phyloP scores from a whole-genome alignment of 2,888 invertebrate genomes.

The Drosophila seclusa region DNA sequence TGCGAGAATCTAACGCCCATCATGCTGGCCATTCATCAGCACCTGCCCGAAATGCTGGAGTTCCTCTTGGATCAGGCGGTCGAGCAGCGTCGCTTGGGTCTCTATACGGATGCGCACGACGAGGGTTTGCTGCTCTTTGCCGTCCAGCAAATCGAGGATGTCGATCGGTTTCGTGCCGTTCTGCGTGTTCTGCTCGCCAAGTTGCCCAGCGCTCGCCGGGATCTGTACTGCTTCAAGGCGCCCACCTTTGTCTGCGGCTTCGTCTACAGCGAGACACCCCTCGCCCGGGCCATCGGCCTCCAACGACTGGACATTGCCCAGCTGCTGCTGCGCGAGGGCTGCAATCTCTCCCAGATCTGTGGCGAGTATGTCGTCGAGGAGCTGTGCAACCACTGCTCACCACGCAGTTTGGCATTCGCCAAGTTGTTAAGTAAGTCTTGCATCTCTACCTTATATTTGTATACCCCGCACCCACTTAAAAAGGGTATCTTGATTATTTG shows the following conservation, averaged over 20 bases:
- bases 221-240: conserved; percentile 86
- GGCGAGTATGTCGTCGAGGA: conserved; percentile 76
- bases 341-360: conserved; percentile 78
- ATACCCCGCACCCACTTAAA: not conserved
- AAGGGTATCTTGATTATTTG: not conserved
- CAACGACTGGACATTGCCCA: conserved; percentile 82
- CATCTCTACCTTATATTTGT: too few species aligned
- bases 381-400: conserved; percentile 60
- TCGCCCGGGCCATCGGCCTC: conserved; percentile 87
- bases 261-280: conserved; percentile 88
- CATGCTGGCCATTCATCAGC: conserved; percentile 89
- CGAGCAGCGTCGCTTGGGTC: conserved; percentile 51
- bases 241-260: conserved; percentile 57
- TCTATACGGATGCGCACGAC: conserved; percentile 69
- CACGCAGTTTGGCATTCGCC: conserved; percentile 69
- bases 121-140: conserved; percentile 79
- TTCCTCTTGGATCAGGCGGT: conserved; percentile 86
- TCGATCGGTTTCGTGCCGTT: conserved; percentile 69
- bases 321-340: conserved; percentile 83
- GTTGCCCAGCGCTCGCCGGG: conserved; percentile 84
- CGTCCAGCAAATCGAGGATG: conserved; percentile 77
- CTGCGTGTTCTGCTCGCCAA: conserved; percentile 84
- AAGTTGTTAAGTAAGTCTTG: conserved; percentile 78
- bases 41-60: conserved; percentile 87
- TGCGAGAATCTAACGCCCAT: conserved; percentile 88